Conservation (phyloP, 1,140 invertebrate species). For the Drosophila bifasciata region DNA sequence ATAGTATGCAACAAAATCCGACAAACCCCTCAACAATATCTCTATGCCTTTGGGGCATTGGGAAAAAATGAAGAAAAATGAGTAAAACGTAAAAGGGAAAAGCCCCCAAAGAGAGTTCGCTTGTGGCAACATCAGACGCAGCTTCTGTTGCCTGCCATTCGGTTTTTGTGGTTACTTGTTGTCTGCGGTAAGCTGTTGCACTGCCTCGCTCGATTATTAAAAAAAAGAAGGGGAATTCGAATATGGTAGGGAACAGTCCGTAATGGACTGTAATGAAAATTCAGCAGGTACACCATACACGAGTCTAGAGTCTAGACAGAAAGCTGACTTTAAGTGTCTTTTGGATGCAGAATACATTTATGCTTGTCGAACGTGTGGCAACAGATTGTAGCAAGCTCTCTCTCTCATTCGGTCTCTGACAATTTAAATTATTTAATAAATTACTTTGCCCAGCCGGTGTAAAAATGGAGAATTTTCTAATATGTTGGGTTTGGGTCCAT, state of each 20-base stretch:
- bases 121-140: slow-evolving; percentile 39
- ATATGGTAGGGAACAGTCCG: slow-evolving; percentile 2
- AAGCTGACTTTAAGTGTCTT: slow-evolving; percentile 20
- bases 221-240: slow-evolving; percentile 13
- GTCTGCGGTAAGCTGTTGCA: slow-evolving; percentile 42
- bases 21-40: slow-evolving; percentile 5
- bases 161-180: slow-evolving; percentile 23
- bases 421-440: slow-evolving; percentile 68
- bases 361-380: slow-evolving; percentile 31
- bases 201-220: slow-evolving; percentile 41
- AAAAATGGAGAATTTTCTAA: slow-evolving; percentile 24
- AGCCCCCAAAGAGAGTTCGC: slow-evolving; percentile 30
- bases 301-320: slow-evolving; percentile 9
- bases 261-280: slow-evolving; percentile 36
- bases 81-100: no score
- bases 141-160: slow-evolving; percentile 21
- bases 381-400: slow-evolving; percentile 38
- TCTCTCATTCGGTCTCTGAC: slow-evolving; percentile 18
- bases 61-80: slow-evolving; percentile 25
- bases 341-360: slow-evolving; percentile 40
- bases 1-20: slow-evolving; percentile 2
- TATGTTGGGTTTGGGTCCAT: slow-evolving; percentile 25
- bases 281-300: slow-evolving; percentile 17
- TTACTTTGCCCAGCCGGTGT: slow-evolving; percentile 33
- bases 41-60: slow-evolving; percentile 13